Percentiles rank a stretch among this genome's conserved stretches.
Evolutionary conservation across 2,113 vertebrate genomes (phyloP).

Genomic region (Xenopus borealis): DNA sequence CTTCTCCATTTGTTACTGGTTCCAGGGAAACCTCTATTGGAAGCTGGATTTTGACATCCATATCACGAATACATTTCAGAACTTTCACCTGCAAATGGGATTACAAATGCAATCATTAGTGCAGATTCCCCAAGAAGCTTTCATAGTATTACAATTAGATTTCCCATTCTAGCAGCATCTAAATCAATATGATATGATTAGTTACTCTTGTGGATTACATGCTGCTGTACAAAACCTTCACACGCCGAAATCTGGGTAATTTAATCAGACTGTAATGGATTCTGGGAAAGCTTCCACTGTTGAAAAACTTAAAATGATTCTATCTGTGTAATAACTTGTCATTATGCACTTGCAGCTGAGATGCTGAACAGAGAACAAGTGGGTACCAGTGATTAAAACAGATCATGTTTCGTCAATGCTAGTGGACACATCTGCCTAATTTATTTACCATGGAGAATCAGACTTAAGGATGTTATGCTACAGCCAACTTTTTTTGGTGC

Average conservation of each 20-base stretch:
- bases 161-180: constrained; percentile 70
- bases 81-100: constrained; percentile 74
- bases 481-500: constrained; percentile 43
- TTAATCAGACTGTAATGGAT: constrained; percentile 71
- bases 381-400: constrained; percentile 64
- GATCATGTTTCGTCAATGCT: constrained; percentile 61
- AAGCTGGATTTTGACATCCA: constrained; percentile 48
- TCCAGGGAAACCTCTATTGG: constrained; percentile 45
- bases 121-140: constrained; percentile 69
- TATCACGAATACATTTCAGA: constrained; percentile 54
- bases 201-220: constrained; percentile 70
- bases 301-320: constrained; percentile 67
- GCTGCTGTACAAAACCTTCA: constrained; percentile 71
- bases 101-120: constrained; percentile 73
- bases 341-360: constrained; percentile 66
- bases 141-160: constrained; percentile 72
- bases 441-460: constrained; percentile 54
- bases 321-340: constrained; percentile 62
- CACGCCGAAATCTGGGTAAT: constrained; percentile 68
- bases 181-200: constrained; percentile 76
- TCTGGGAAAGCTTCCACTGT: constrained; percentile 67
- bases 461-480: constrained; percentile 23
- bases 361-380: constrained; percentile 61
- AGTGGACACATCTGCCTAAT: constrained; percentile 52
- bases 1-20: constrained; percentile 31